phyloP scores from a whole-genome alignment of 2,888 invertebrate species.

The Acrobasis repandana region DNA sequence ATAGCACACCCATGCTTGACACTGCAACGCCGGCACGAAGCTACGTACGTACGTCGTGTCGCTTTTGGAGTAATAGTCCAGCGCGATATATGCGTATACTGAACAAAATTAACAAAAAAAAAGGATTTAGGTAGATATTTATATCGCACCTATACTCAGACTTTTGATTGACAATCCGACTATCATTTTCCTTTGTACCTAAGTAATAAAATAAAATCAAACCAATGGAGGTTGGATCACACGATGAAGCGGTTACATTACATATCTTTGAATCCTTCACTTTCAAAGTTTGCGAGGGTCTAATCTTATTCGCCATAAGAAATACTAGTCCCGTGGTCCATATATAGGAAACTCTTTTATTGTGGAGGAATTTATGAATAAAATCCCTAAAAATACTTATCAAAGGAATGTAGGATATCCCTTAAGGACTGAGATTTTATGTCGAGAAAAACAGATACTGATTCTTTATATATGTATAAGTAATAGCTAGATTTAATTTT shows the following conservation, averaged over 20 bases:
- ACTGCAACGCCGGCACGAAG: too few species aligned
- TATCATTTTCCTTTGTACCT: not conserved
- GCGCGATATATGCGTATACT: too few species aligned
- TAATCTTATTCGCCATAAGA: not conserved
- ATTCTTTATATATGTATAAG: too few species aligned
- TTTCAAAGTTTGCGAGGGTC: not conserved
- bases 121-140: too few species aligned
- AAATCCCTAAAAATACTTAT: not conserved
- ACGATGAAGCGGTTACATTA: not conserved
- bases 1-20: too few species aligned
- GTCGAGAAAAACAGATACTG: not conserved
- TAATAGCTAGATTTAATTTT: too few species aligned
- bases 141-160: not conserved
- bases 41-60: too few species aligned
- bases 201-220: not conserved
- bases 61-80: too few species aligned
- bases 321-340: not conserved
- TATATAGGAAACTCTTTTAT: not conserved
- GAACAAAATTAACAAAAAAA: too few species aligned
- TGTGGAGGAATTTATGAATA: not conserved
- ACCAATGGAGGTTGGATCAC: not conserved
- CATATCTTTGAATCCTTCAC: not conserved
- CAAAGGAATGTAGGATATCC: not conserved
- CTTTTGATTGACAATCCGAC: not conserved
- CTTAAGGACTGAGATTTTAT: slow-evolving; percentile 22